These are phyloP conservation scores for Halocynthia aurantium DNA, from an alignment of 23 tunicate genomes.

Conservation along the genomic window DNA sequence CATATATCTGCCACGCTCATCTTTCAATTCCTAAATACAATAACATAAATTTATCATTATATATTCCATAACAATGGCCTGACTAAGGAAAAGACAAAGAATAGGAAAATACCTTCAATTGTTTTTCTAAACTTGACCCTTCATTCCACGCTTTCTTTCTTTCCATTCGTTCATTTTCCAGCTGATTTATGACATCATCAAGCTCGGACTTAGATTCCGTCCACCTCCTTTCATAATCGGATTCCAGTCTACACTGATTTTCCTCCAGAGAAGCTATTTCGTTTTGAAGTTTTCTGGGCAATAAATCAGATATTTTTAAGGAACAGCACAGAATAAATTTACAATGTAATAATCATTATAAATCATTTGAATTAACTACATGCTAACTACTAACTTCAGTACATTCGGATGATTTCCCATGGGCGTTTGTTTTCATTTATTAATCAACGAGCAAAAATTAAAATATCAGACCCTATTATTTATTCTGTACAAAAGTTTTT, in stretches of 20 bases:
- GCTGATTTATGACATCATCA: constrained; percentile 44
- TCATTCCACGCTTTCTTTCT: constrained; percentile 41
- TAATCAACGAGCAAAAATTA: background rate
- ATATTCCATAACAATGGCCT: too few relatives aligned
- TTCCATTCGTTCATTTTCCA: constrained; percentile 56
- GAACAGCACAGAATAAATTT: too few relatives aligned
- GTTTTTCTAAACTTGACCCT: constrained; percentile 18
- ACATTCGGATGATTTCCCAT: too few relatives aligned
- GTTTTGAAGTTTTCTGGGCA: constrained; percentile 31
- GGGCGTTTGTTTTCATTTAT: too few relatives aligned
- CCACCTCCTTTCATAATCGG: constrained; percentile 49
- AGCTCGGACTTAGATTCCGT: constrained; percentile 34
- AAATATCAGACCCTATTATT: background rate
- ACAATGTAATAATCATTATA: too few relatives aligned
- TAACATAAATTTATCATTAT: too few relatives aligned
- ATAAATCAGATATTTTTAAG: too few relatives aligned
- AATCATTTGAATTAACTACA: background rate
- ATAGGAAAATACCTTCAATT: constrained; percentile 10
- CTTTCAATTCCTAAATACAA: too few relatives aligned
- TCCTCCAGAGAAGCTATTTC: constrained; percentile 17
- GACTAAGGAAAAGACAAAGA: too few relatives aligned
- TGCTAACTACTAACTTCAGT: too few relatives aligned
- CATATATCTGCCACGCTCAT: too few relatives aligned
- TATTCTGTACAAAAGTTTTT: too few relatives aligned
- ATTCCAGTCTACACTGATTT: constrained; percentile 17